These are phyloP conservation scores for Notodonta dromedarius DNA, from an alignment of 2,888 invertebrate species.

Conservation along the genomic window DNA sequence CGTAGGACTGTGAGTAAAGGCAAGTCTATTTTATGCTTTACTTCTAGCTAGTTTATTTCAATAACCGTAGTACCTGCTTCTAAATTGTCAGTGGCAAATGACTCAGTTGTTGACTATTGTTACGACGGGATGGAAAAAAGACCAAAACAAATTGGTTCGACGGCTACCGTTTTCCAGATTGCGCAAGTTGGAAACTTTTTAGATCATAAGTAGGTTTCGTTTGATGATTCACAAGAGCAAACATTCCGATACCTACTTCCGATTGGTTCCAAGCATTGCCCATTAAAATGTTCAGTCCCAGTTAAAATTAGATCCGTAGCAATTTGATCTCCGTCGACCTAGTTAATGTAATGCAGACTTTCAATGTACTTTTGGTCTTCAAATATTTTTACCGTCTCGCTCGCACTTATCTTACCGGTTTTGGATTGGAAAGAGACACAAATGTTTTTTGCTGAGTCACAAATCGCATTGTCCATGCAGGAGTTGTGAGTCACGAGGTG, in stretches of 20 bases:
- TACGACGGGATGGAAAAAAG: constrained; percentile 17
- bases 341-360: constrained; percentile 32
- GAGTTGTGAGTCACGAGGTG: constrained; percentile 58
- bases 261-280: constrained; percentile 43
- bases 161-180: constrained; percentile 15
- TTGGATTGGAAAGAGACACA: constrained; percentile 40
- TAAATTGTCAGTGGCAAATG: constrained; percentile 15
- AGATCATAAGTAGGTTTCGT: constrained; percentile 30
- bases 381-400: constrained; percentile 31
- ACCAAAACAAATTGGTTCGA: constrained; percentile 28
- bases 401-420: constrained; percentile 23
- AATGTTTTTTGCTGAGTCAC: constrained; percentile 51
- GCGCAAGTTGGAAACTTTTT: constrained; percentile 23
- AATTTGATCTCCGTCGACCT: constrained; percentile 46
- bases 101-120: constrained; percentile 21
- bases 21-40: neutral
- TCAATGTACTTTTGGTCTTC: constrained; percentile 18
- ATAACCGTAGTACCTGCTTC: constrained; percentile 15
- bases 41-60: neutral
- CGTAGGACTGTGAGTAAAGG: neutral
- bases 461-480: constrained; percentile 38
- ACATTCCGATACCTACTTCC: constrained; percentile 31
- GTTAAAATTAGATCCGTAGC: constrained; percentile 50
- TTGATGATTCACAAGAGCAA: constrained; percentile 37
- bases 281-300: constrained; percentile 37